These are phyloP conservation scores for Nansenia antarctica DNA, from an alignment of 2,113 vertebrate genomes.

Conservation along the genomic window DNA sequence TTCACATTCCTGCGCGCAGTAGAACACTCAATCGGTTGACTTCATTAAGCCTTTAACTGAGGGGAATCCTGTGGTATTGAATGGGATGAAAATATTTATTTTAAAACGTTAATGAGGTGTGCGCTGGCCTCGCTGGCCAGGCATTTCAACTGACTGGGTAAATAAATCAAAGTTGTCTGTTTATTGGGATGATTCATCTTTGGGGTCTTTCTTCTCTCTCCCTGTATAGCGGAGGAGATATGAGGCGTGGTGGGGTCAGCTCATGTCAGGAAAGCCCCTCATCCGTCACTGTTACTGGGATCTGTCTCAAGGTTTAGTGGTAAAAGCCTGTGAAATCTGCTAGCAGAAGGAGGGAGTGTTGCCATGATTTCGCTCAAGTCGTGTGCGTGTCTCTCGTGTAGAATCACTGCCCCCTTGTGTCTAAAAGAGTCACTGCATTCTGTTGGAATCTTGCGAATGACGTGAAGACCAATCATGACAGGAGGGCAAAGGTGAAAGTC, in stretches of 20 bases:
- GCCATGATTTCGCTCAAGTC: background rate
- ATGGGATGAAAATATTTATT: conserved; percentile 36
- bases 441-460: background rate
- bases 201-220: background rate
- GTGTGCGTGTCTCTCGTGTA: background rate
- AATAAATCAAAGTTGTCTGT: conserved; percentile 29
- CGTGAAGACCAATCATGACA: background rate
- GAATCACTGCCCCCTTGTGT: conserved; percentile 60
- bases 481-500: no score
- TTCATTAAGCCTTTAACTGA: conserved; percentile 20
- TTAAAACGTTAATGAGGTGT: conserved; percentile 30
- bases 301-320: background rate
- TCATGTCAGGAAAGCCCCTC: conserved; percentile 36
- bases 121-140: background rate
- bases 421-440: conserved; percentile 2
- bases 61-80: conserved; percentile 25
- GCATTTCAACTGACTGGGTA: background rate
- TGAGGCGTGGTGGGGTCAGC: conserved; percentile 15
- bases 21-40: conserved; percentile 15
- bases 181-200: conserved; percentile 21
- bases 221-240: conserved; percentile 4
- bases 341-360: background rate
- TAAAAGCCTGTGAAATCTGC: background rate
- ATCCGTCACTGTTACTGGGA: conserved; percentile 30
- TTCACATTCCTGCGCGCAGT: conserved; percentile 20